Evolutionary conservation across 2,888 invertebrate genomes (phyloP).

Genomic region (Neoascia interrupta): DNA sequence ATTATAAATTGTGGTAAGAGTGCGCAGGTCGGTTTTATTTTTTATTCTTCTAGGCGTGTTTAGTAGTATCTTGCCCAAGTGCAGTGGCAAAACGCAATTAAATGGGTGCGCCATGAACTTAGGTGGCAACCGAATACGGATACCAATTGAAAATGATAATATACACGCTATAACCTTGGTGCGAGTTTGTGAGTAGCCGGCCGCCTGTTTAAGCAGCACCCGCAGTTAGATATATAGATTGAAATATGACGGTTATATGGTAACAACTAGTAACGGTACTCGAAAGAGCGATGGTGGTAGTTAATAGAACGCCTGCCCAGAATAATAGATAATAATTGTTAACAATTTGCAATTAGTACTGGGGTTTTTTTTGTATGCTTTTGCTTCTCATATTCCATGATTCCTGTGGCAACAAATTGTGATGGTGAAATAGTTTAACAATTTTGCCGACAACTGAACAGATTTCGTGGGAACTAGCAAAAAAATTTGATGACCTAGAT

Average conservation of each 20-base stretch:
- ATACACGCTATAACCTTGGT: slow-evolving; percentile 55
- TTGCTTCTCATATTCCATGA: neutral
- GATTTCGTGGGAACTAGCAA: slow-evolving; percentile 60
- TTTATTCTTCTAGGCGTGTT: slow-evolving; percentile 45
- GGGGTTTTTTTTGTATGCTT: slow-evolving; percentile 17
- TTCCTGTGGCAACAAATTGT: slow-evolving; percentile 19
- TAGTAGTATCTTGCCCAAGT: slow-evolving; percentile 30
- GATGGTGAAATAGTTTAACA: slow-evolving; percentile 44
- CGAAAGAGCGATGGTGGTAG: slow-evolving; percentile 37
- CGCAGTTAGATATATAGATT: slow-evolving; percentile 38
- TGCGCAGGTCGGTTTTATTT: slow-evolving; percentile 9
- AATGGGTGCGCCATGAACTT: slow-evolving; percentile 68
- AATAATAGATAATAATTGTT: slow-evolving; percentile 69
- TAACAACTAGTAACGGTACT: slow-evolving; percentile 46
- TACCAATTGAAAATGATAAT: slow-evolving; percentile 65
- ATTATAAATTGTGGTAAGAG: slow-evolving; percentile 50
- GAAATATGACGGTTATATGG: neutral
- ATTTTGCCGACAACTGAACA: slow-evolving; percentile 52
- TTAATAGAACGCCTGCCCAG: slow-evolving; percentile 65
- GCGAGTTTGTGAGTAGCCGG: slow-evolving; percentile 50
- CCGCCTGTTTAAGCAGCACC: slow-evolving; percentile 58
- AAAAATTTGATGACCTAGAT: slow-evolving; percentile 41
- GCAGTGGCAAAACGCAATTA: slow-evolving; percentile 53
- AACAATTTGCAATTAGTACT: slow-evolving; percentile 67
- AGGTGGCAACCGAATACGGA: slow-evolving; percentile 67